Evolutionary conservation across 2,797 vertebrate genomes (phyloP), one percentile per base, ranked within the genome.

Genomic region (Clarias laeviceps): DNA sequence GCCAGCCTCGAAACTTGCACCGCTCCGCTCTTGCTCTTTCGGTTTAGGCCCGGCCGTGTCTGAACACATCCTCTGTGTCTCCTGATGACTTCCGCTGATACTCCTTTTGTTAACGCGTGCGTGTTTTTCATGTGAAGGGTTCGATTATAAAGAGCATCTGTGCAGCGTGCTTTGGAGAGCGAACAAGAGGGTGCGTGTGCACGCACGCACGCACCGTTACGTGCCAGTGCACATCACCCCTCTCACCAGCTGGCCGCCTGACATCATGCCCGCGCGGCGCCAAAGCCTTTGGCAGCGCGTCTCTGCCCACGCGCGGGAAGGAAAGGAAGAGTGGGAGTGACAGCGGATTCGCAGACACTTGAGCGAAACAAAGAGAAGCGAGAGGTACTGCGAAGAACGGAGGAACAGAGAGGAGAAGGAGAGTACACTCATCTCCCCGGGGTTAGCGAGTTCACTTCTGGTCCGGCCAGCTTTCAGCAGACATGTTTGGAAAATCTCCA

Each of bases 201-300:
- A 59, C 77, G 80, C 74, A 78, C 61, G 82, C 86, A 80, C 86
- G 82, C 86, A 86, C 82, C 81, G 84, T 88, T 88, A 86, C 84
- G 45, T 88, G 89, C 84, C 89, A 90, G 87, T 85, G 86, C 87
- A 84, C 82, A 87, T 87, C 89, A 88, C 86, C 68, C 84, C 65
- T 88, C 86, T 88, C 82, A 90, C 87, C 89, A 90, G 89, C 89
- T 90, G 89, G 89, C 85, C 20, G 86, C 84, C 86, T 88, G 89
- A 90, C 89, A 90, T 90, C 87, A 90, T 87, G 87, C 84, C 87
- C 83, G 64, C 82, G 65, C 84, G 86, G 87, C 89, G 86, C 84
- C 89, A 86, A 81, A 86, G 86, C 84, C 82, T 88, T 88, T 88
- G 87, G 89, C 86, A 85, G 87, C 69, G 65, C 17, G 81, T 84